Evolutionary conservation across 2,888 invertebrate genomes (phyloP).

Genomic region (Thelaira solivaga): DNA sequence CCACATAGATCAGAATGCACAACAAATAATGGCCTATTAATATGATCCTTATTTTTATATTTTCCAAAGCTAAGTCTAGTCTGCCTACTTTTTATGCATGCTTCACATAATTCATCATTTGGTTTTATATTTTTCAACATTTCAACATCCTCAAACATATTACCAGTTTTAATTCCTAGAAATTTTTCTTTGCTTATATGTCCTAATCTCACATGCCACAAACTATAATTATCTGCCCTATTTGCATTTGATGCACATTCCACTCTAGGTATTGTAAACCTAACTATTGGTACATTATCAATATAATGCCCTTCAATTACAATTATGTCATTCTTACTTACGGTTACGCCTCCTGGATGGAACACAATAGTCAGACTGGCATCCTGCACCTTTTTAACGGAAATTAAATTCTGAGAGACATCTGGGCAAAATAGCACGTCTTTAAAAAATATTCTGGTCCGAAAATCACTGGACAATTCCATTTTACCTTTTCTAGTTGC

Average conservation of each 20-base stretch:
- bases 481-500: slow-evolving; percentile 65
- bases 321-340: slow-evolving; percentile 58
- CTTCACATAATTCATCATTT: slow-evolving; percentile 67
- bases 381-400: slow-evolving; percentile 64
- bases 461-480: slow-evolving; percentile 65
- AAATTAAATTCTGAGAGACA: slow-evolving; percentile 56
- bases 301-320: slow-evolving; percentile 34
- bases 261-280: slow-evolving; percentile 22
- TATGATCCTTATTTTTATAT: slow-evolving; percentile 65
- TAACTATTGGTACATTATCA: slow-evolving; percentile 48
- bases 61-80: slow-evolving; percentile 69
- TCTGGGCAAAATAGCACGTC: slow-evolving; percentile 68
- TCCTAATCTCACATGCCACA: slow-evolving; percentile 64
- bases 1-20: slow-evolving; percentile 69
- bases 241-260: slow-evolving; percentile 1
- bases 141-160: slow-evolving; percentile 55
- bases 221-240: slow-evolving; percentile 41
- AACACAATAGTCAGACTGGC: slow-evolving; percentile 66
- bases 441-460: slow-evolving; percentile 47
- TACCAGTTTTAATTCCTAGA: slow-evolving; percentile 56
- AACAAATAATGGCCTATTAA: slow-evolving; percentile 69
- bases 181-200: slow-evolving; percentile 60
- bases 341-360: slow-evolving; percentile 64
- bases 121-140: slow-evolving; percentile 43
- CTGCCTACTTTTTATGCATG: slow-evolving; percentile 66